Percentiles rank a stretch among this genome's conserved stretches.
phyloP scores from a whole-genome alignment of 2,113 vertebrate species.

The Lota lota region DNA sequence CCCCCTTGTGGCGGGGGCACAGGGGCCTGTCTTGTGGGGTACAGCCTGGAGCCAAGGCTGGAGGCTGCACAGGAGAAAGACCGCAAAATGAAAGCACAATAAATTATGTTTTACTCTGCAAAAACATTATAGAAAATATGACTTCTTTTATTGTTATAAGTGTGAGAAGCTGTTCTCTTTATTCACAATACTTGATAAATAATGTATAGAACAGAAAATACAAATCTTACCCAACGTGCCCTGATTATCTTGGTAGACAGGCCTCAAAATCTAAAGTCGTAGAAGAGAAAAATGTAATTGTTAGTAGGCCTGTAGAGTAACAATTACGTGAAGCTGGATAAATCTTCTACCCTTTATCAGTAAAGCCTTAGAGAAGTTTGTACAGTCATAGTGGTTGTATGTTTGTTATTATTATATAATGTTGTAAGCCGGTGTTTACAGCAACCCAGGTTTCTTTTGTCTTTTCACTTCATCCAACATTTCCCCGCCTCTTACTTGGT shows the following conservation, averaged over 20 bases:
- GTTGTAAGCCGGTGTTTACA: neutral
- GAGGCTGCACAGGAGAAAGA: neutral
- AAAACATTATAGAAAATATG: neutral
- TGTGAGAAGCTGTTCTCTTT: no score
- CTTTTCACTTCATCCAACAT: no score
- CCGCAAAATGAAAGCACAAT: neutral
- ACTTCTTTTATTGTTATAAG: neutral
- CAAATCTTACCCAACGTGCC: slow-evolving; percentile 74
- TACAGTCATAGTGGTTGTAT: neutral
- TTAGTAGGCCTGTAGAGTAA: slow-evolving; percentile 14
- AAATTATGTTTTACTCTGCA: neutral
- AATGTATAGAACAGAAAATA: neutral
- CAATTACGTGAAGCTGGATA: neutral
- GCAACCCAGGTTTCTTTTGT: no score
- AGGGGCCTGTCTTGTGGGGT: slow-evolving; percentile 52
- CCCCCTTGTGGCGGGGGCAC: slow-evolving; percentile 42
- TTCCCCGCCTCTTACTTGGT: no score
- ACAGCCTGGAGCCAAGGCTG: slow-evolving; percentile 38
- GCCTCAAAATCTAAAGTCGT: slow-evolving; percentile 82
- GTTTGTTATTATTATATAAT: slow-evolving; percentile 1
- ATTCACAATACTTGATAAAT: no score
- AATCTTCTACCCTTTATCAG: neutral
- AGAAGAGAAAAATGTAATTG: slow-evolving; percentile 32
- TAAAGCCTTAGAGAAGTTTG: no score
- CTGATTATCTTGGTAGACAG: slow-evolving; percentile 82